Evolutionary conservation across 2,797 vertebrate species (phyloP), one percentile per base, ranked within the genome.

Genomic region (Eulemur mongoz): DNA sequence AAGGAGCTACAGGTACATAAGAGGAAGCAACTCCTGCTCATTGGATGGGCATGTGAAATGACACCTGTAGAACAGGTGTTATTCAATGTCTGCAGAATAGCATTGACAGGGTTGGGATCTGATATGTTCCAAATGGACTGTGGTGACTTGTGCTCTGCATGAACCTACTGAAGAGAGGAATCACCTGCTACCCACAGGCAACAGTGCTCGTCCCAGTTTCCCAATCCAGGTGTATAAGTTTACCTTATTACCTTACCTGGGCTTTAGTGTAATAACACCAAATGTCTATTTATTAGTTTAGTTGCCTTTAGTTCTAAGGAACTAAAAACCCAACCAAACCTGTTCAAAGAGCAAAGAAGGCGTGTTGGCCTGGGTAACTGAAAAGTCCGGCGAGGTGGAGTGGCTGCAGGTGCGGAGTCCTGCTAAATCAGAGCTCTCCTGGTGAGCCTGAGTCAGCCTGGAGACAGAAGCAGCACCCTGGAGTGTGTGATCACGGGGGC

Each of bases 281-380:
- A 78, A 48, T 43, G 25, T 78, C 5, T 40, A 70, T 17, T 84
- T 78, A 81, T 50, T 50, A 78, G 67, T 43, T 67, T 32, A 50
- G 35, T 52, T 38, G 50, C 17, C 70, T 57, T 89, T 38, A 82
- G 40, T 50, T 82, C 10, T 86, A 83, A 75, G 59, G 92, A 93
- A 89, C 67, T 85, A 43, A 96, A 96, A 94, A 86, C 40, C 38
- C 75, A 96, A 65, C 52, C 50, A 70, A 75, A 95, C 30, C 69
- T 63, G 35, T 45, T 91, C 32, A 80, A 91, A 95, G 22, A 57
- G 72, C 54, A 85, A 92, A 97, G 67, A 78, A 32, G 23, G 35
- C 9, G 0, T 22, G 2, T 54, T 30, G 40, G 17, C 30, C 38
- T 40, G 22, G 30, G 27, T 57, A 59, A 54, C 5, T 43, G 67